Evolutionary conservation across 1,140 invertebrate genomes (phyloP).

Genomic region (Philotrypesis tridentata): DNA sequence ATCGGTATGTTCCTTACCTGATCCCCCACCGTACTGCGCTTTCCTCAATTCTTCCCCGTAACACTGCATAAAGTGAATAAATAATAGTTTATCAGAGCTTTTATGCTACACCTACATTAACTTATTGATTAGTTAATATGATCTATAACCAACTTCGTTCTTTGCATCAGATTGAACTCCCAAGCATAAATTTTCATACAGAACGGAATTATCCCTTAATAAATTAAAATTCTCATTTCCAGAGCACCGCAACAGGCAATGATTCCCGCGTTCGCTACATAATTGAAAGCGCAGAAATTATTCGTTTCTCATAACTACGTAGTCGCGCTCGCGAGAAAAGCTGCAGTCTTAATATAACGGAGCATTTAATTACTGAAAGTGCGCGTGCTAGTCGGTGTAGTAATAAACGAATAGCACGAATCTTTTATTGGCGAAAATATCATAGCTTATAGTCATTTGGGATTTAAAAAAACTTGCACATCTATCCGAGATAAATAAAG

Average conservation of each 20-base stretch:
- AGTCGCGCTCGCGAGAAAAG: not conserved
- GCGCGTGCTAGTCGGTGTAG: no score
- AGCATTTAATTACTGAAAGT: not conserved
- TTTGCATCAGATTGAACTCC: not conserved
- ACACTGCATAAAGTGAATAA: no score
- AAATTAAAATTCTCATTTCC: slow-evolving; percentile 3
- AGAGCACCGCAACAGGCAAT: not conserved
- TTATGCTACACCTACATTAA: no score
- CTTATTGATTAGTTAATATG: no score
- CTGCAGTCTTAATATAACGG: no score
- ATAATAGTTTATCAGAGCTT: no score
- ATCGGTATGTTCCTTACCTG: no score
- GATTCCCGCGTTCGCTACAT: not conserved
- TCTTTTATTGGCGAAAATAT: not conserved
- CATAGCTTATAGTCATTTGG: not conserved
- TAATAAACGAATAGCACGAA: not conserved
- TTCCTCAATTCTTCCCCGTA: no score
- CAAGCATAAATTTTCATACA: not conserved
- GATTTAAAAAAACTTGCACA: not conserved
- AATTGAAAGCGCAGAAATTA: slow-evolving; percentile 38
- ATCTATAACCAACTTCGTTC: not conserved
- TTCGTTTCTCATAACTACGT: slow-evolving; percentile 1
- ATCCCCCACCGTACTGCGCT: no score
- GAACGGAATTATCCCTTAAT: slow-evolving; percentile 18
- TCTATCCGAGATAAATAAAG: no score